These are phyloP conservation scores for Rana temporaria DNA, from an alignment of 2,113 vertebrate species.

Conservation along the genomic window DNA sequence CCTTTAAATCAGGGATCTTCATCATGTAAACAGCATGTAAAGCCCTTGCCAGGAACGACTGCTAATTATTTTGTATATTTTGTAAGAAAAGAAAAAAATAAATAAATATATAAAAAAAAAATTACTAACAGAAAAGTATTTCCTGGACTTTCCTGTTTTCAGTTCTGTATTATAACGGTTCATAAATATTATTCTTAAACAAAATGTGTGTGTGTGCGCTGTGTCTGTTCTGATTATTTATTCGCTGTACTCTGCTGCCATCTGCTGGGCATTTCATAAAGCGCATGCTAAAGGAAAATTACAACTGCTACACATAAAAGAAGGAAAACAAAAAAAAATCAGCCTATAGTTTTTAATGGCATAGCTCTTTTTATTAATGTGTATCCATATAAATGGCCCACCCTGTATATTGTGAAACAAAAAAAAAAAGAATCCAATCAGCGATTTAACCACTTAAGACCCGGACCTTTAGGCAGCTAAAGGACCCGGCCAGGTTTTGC, in stretches of 20 bases:
- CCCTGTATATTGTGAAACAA: too few species aligned
- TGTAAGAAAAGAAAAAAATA: constrained; percentile 47
- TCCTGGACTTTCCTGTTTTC: constrained; percentile 51
- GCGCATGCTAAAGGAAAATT: not conserved
- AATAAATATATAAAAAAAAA: constrained; percentile 12
- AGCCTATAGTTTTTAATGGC: not conserved
- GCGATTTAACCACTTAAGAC: too few species aligned
- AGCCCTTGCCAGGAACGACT: constrained; percentile 38
- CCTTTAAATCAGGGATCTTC: constrained; percentile 51
- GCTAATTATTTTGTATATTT: constrained; percentile 55
- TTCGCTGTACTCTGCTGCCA: constrained; percentile 18
- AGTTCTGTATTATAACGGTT: constrained; percentile 54
- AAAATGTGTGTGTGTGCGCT: not conserved
- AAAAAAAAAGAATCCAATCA: too few species aligned
- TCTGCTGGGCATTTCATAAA: not conserved
- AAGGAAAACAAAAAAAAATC: too few species aligned
- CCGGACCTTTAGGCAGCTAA: too few species aligned
- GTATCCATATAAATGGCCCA: too few species aligned
- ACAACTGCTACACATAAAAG: too few species aligned
- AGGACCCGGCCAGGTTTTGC: too few species aligned
- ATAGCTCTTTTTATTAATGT: too few species aligned
- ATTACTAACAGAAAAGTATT: constrained; percentile 51
- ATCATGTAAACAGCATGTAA: constrained; percentile 50
- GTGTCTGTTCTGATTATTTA: constrained; percentile 3
- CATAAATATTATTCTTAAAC: constrained; percentile 51